Base-by-base conservation (phyloP, 1,140 invertebrate genomes). In the Dolichoris vasculosae region DNA sequence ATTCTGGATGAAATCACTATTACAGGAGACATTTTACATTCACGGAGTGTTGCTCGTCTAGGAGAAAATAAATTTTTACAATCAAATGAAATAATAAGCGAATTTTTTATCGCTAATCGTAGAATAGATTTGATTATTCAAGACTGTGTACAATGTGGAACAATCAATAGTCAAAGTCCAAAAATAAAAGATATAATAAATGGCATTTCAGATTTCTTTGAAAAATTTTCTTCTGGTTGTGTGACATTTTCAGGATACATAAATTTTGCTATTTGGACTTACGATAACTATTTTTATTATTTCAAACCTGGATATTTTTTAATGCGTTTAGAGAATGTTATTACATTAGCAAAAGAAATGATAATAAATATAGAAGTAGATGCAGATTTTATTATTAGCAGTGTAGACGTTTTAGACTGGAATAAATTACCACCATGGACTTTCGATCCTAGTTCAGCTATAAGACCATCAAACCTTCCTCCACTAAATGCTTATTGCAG, bases 141-240 rank as follows among this genome's bases (percentile, higher is more conserved):
- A 9, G 92, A 93, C 51, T 92, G 92, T n/a, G 89, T 92, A 9
- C 48, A 92, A 75, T 88, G 88, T 30, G 92, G 92, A 0, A 88
- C 87, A 48, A 1, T 93, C 7, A 80, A 20, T 0, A 87, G 88
- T 8, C 80, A 86, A 11, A 85, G 87, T 0, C 7, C 46, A 17
- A 75, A 76, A 17, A 64, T 91, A 35, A 88, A 90, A 20, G 87
- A 89, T 82, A 63, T 93, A 7, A 67, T 77, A 13, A 78, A 35
- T 11, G 91, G 91, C 0, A 69, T 92, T 2, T 79, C 87, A 0
- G 89, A 85, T 0, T 93, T 92, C 82, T 93, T 93, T 35, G 20
- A 87, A 0, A 78, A 88, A 6, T 89, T 85, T 55, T 76, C 40
- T 4, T 89, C 89, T n/a, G 92, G 92, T 0, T 88, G 89, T 8